Evolutionary conservation across 2,113 vertebrate species (phyloP).

Genomic region (Chelonoidis abingdonii): DNA sequence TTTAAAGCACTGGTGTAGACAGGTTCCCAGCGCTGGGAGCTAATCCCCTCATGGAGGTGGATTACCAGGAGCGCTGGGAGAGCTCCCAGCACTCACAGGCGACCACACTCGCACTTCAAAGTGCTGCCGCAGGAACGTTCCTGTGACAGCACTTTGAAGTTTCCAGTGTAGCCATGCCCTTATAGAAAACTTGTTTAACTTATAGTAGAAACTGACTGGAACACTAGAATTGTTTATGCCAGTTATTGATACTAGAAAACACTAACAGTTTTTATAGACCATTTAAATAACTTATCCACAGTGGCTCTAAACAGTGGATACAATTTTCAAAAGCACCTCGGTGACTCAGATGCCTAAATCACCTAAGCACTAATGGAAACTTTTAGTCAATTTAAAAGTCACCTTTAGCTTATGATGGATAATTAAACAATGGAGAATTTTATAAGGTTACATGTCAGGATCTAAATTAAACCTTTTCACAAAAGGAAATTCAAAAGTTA

Average conservation of each 20-base stretch:
- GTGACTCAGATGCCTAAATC: not conserved
- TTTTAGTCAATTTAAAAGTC: not conserved
- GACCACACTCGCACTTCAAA: too few relatives aligned
- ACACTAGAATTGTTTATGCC: not conserved
- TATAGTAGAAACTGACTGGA: not conserved
- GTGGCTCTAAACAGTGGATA: not conserved
- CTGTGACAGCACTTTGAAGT: too few relatives aligned
- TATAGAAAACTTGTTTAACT: not conserved
- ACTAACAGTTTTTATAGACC: not conserved
- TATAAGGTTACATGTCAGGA: not conserved
- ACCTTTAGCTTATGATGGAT: not conserved
- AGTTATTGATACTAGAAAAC: not conserved
- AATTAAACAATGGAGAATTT: not conserved
- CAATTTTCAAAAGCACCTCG: not conserved
- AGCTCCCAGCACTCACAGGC: too few relatives aligned
- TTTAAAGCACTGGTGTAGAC: too few relatives aligned
- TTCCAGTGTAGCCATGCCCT: too few relatives aligned
- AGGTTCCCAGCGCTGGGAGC: too few relatives aligned
- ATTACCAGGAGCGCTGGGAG: too few relatives aligned
- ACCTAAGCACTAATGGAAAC: not conserved
- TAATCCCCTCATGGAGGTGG: too few relatives aligned
- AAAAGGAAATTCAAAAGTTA: not conserved
- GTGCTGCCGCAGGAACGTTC: too few relatives aligned
- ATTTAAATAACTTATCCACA: not conserved
- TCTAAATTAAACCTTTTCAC: not conserved